phyloP scores from a whole-genome alignment of 1,140 invertebrate genomes.

The Atopsyche davidsoni region DNA sequence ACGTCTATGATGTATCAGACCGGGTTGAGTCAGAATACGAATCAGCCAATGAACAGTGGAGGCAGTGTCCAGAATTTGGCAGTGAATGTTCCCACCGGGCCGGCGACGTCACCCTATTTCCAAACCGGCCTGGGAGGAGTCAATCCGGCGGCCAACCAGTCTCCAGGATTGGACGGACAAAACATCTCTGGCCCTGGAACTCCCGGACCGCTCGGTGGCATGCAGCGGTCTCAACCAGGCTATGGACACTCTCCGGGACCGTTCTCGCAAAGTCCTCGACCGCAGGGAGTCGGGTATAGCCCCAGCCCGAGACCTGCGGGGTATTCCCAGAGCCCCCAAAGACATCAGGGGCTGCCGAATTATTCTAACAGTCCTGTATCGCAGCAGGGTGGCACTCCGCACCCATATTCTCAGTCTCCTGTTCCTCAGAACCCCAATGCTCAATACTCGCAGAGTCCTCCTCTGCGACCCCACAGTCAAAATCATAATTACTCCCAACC shows the following conservation, averaged over 20 bases:
- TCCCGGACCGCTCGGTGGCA: slow-evolving; percentile 20
- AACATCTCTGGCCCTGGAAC: slow-evolving; percentile 34
- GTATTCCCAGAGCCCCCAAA: slow-evolving; percentile 28
- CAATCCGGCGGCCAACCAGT: slow-evolving; percentile 3
- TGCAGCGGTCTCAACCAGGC: slow-evolving; percentile 20
- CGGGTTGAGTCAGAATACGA: slow-evolving; percentile 12
- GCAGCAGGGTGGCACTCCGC: slow-evolving; percentile 17
- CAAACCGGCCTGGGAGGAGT: slow-evolving; percentile 3
- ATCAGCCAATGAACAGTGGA: slow-evolving; percentile 4
- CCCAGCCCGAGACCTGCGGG: slow-evolving; percentile 29
- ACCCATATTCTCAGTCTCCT: slow-evolving; percentile 28
- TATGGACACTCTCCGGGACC: slow-evolving; percentile 30
- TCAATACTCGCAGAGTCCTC: slow-evolving; percentile 30
- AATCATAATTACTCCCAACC: slow-evolving; percentile 30
- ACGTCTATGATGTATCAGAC: slow-evolving; percentile 20
- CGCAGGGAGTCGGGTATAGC: slow-evolving; percentile 27
- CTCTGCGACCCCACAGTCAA: slow-evolving; percentile 34
- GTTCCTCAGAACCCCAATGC: slow-evolving; percentile 37
- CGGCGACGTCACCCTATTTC: slow-evolving; percentile 29
- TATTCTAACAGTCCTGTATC: slow-evolving; percentile 29
- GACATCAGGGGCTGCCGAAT: slow-evolving; percentile 19
- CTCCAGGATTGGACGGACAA: slow-evolving; percentile 13
- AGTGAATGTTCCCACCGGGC: slow-evolving; percentile 18
- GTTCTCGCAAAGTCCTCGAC: slow-evolving; percentile 29
- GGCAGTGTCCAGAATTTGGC: slow-evolving; percentile 20